These are phyloP conservation scores for Oreochromis tanganicae DNA, from an alignment of 2,113 vertebrate genomes.

Conservation along the genomic window DNA sequence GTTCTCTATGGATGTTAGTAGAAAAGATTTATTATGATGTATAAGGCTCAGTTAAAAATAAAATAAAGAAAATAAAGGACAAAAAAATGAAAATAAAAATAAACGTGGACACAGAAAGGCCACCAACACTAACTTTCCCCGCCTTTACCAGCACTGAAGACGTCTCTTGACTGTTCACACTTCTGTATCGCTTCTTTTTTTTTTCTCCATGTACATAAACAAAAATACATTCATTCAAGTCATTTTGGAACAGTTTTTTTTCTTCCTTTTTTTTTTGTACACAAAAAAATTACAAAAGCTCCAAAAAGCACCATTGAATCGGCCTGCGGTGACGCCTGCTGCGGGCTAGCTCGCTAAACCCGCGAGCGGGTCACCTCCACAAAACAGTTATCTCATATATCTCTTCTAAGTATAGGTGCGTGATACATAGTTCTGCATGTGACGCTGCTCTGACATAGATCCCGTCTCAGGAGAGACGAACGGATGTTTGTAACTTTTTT, in stretches of 20 bases:
- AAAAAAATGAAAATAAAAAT: conserved; percentile 10
- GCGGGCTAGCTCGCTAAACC: conserved; percentile 29
- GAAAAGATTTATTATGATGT: conserved; percentile 67
- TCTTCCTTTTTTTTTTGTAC: conserved; percentile 47
- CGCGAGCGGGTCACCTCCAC: conserved; percentile 60
- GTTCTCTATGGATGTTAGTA: conserved; percentile 65
- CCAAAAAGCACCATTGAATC: conserved; percentile 81
- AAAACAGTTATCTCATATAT: conserved; percentile 67
- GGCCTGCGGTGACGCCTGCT: conserved; percentile 65
- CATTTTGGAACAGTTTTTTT: conserved; percentile 75
- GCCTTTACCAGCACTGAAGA: conserved; percentile 53
- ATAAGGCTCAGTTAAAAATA: conserved; percentile 71
- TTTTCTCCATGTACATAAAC: conserved; percentile 63
- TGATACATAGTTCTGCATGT: conserved; percentile 54
- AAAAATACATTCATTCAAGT: conserved; percentile 84
- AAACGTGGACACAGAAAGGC: conserved; percentile 69
- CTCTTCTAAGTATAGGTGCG: conserved; percentile 64
- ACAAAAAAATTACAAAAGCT: conserved; percentile 77
- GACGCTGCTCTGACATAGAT: conserved; percentile 42
- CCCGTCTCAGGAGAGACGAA: conserved; percentile 44
- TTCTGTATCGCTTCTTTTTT: conserved; percentile 61
- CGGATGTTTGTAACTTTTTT: background rate
- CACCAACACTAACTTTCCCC: conserved; percentile 55
- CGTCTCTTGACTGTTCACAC: conserved; percentile 45
- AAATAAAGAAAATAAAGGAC: background rate